Evolutionary conservation across 2,888 invertebrate species (phyloP), one percentile per base, ranked within the genome.

Genomic region (Actias luna): DNA sequence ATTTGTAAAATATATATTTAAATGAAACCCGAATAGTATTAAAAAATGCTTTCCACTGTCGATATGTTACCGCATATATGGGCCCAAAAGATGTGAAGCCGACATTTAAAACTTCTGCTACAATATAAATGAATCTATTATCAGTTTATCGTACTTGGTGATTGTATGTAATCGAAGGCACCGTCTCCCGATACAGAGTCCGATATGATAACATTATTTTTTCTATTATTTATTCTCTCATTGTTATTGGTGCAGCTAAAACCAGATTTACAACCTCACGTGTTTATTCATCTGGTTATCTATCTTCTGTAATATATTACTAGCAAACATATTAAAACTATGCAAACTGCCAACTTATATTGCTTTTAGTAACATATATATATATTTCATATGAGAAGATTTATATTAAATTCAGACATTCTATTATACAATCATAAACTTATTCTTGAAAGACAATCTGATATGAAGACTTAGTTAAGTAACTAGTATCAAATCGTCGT

Each of bases 161-260:
- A 62, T 63, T 62, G 69, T 27, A 36, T 57, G 65, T 68, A 71
- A 73, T 71, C 67, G 69, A 69, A 67, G 66, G 61, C 67, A 65
- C 31, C 61, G 67, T 67, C 64, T 71, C 33, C 58, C 59, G 58
- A 39, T 59, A 59, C 42, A 35, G 31, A 29, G 33, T 27, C 4
- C 29, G 63, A 63, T 59, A 63, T 59, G 59, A 63, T 63, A 63
- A 59, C 36, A 31, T 25, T 29, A 22, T 29, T 36, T 22, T 52
- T 61, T 36, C 39, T 62, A 62, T 59, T 59, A 59, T 63, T 59
- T 55, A 59, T 63, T 62, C 33, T 58, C 29, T 59, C 25, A 36
- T 58, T 58, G 36, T 35, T 58, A 36, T 58, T 36, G 35, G 55
- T 29, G 29, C 5, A 27, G 14, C 29, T 27, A 55, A 29, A 27